A percentile compares a stretch with the other conserved stretches of the same genome.
Evolutionary conservation across 1,140 invertebrate species (phyloP).

Genomic region (Whitmania pigra): DNA sequence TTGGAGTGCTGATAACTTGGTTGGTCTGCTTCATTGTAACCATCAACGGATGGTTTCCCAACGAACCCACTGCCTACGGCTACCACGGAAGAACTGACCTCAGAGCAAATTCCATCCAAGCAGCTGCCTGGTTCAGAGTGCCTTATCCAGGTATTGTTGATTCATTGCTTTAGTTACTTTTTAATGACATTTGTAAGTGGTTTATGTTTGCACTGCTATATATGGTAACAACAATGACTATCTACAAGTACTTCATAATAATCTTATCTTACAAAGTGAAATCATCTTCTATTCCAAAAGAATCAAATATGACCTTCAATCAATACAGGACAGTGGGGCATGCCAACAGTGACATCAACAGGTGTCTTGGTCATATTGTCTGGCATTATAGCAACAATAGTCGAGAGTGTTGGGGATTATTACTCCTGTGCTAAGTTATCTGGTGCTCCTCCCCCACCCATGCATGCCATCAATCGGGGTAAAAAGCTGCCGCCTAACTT

Average conservation of each 20-base stretch:
- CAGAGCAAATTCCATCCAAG: conserved; percentile 56
- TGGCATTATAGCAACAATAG: conserved; percentile 66
- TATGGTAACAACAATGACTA: too few relatives aligned
- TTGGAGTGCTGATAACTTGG: conserved; percentile 70
- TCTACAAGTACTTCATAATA: too few relatives aligned
- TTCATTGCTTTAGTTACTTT: too few relatives aligned
- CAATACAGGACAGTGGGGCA: conserved; percentile 64
- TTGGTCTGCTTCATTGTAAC: conserved; percentile 62
- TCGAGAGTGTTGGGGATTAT: conserved; percentile 78
- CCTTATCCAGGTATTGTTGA: conserved; percentile 60
- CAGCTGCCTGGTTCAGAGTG: conserved; percentile 67
- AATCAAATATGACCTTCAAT: too few relatives aligned
- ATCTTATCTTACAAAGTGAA: too few relatives aligned
- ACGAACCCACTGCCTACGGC: conserved; percentile 35
- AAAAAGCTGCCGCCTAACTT: conserved; percentile 23
- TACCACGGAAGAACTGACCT: conserved; percentile 66
- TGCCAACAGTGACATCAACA: conserved; percentile 57
- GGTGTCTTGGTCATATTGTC: conserved; percentile 70
- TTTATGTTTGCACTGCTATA: too few relatives aligned
- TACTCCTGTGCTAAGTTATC: conserved; percentile 70
- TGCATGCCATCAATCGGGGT: conserved; percentile 57
- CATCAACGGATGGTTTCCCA: conserved; percentile 50
- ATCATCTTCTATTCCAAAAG: too few relatives aligned
- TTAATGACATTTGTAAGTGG: too few relatives aligned
- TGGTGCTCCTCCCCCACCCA: conserved; percentile 59